Evolutionary conservation across 1,140 invertebrate species (phyloP), one percentile per base, ranked within the genome.

Genomic region (Tetragonula clypearis): DNA sequence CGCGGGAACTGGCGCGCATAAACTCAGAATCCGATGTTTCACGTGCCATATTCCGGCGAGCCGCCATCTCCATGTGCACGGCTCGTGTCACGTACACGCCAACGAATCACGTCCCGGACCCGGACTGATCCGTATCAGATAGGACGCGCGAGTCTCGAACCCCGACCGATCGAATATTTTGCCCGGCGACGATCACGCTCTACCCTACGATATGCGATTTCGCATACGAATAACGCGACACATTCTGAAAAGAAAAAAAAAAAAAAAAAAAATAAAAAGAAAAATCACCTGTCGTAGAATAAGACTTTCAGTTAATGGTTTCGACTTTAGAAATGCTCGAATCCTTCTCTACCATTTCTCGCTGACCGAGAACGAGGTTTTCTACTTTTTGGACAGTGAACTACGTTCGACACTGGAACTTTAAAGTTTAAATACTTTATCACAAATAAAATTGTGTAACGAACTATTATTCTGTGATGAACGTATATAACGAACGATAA

Each of bases 1-100:
- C 84, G 85, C 85, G 86, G 86, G 87, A 88, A 90, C 89, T 66
- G 86, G 74, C 87, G 85, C 89, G 90, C 91, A 93, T 93, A 93
- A 92, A 93, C 89, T 91, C 91, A 91, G 91, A 93, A 93, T 94
- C 88, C 93, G 93, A 94, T 94, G 93, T 93, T 93, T 93, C 88
- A 84, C 87, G 85, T 87, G 84, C 86, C 79, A 87, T 89, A 90
- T 90, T 90, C 88, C 82, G 75, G 81, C 82, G 80, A 81, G 73
- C 84, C 75, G 71, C 74, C 85, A 88, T 85, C 79, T 79, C 75
- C 66, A 80, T 79, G 86, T 82, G 58, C 84, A 30, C 41, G 65
- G 76, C 71, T 71, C 84, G 8, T 9, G 74, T 80, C 82, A 81
- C 77, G 77, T 81, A 87, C 72, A 75, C 80, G 49, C 62, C 71